A percentile compares a stretch with the other conserved stretches of the same genome.
These are phyloP conservation scores for Nematostella vectensis DNA, from an alignment of 92 coral and sea anemone genomes.

Conservation along the genomic window DNA sequence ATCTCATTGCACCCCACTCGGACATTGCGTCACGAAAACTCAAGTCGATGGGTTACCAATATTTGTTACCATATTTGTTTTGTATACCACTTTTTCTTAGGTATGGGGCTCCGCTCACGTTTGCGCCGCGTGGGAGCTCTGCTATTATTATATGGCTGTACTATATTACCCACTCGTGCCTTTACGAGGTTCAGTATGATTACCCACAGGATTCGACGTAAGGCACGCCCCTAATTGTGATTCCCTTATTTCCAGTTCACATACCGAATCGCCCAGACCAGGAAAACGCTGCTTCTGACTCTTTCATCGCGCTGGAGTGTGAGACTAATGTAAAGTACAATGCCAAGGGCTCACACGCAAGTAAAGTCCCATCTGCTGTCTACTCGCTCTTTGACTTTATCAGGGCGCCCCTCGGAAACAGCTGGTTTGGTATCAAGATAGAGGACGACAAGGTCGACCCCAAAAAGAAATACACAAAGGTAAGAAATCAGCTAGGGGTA, in stretches of 20 bases:
- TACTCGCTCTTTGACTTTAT: slow-evolving; percentile 60
- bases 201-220: no score
- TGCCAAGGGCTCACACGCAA: slow-evolving; percentile 45
- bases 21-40: no score
- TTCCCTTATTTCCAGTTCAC: slow-evolving; percentile 36
- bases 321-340: slow-evolving; percentile 67
- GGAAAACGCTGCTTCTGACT: slow-evolving; percentile 54
- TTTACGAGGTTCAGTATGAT: no score
- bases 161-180: no score
- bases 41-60: no score
- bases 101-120: no score
- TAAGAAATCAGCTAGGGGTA: neutral
- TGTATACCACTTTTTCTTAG: no score
- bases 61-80: no score
- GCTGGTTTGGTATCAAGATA: slow-evolving; percentile 74
- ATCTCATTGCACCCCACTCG: no score
- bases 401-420: slow-evolving; percentile 49
- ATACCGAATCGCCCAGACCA: slow-evolving; percentile 70
- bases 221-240: no score
- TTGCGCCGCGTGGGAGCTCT: no score
- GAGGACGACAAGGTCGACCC: slow-evolving; percentile 62
- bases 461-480: slow-evolving; percentile 59
- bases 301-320: slow-evolving; percentile 81
- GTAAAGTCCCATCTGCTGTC: slow-evolving; percentile 48
- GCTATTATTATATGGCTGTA: no score